These are phyloP conservation scores for Pachliopta kotzebuea DNA, from an alignment of 2,888 invertebrate species.

Conservation along the genomic window DNA sequence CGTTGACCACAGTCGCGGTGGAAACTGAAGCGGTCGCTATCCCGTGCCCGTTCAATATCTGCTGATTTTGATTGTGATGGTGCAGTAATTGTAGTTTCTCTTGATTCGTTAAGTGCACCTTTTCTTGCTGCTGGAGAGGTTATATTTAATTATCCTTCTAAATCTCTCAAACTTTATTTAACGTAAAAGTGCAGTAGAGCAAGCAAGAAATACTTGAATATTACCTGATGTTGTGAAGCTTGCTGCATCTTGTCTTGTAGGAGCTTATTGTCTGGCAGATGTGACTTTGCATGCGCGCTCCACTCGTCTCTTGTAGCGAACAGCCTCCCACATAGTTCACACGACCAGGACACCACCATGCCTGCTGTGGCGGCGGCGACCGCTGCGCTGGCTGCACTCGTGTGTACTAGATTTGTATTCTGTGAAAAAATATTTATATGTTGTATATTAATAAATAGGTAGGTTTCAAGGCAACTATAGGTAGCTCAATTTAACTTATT, in stretches of 20 bases:
- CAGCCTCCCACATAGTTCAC: conserved; percentile 86
- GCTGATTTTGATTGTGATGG: conserved; percentile 75
- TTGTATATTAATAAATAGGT: no score
- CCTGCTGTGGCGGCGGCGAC: conserved; percentile 72
- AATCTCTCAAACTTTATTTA: neutral
- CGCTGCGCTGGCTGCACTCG: conserved; percentile 70
- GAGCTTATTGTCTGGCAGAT: conserved; percentile 80
- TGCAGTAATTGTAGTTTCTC: conserved; percentile 72
- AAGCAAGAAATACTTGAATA: no score
- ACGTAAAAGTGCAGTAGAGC: no score
- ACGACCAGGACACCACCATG: conserved; percentile 86
- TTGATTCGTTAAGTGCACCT: conserved; percentile 72
- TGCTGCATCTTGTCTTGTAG: conserved; percentile 75
- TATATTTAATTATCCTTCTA: neutral
- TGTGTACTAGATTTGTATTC: conserved; percentile 75
- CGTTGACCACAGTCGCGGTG: conserved; percentile 70
- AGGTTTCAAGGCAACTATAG: no score
- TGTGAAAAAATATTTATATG: conserved; percentile 36
- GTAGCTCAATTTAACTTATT: no score
- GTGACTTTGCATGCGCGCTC: conserved; percentile 87
- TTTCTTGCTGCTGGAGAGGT: conserved; percentile 63
- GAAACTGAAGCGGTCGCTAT: conserved; percentile 70
- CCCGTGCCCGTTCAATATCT: conserved; percentile 70
- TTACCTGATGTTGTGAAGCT: conserved; percentile 68
- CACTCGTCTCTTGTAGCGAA: conserved; percentile 88